phyloP scores from a whole-genome alignment of 2,888 invertebrate genomes.

The Tridacna crocea region DNA sequence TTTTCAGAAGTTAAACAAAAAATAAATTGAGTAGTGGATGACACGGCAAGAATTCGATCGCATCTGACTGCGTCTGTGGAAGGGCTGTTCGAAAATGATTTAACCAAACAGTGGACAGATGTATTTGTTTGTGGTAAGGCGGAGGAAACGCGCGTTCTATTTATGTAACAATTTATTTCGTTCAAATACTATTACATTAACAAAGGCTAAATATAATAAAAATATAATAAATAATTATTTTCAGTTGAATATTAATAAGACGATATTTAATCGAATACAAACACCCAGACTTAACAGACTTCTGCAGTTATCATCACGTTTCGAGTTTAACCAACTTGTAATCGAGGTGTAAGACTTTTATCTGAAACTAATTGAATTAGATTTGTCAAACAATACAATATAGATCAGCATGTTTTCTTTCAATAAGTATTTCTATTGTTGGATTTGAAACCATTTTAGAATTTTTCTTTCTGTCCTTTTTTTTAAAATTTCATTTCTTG shows the following conservation, averaged over 20 bases:
- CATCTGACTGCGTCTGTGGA: background rate
- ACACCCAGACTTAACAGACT: background rate
- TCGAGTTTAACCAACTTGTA: background rate
- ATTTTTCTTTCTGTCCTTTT: too few species aligned
- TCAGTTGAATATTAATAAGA: background rate
- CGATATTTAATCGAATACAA: background rate
- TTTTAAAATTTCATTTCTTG: too few species aligned
- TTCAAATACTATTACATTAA: background rate
- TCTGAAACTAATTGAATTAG: too few species aligned
- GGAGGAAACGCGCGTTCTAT: background rate
- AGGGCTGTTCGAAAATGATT: background rate
- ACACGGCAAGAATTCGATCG: background rate
- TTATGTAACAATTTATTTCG: constrained; percentile 5
- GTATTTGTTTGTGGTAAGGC: constrained; percentile 3
- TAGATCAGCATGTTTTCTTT: too few species aligned
- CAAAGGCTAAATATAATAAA: too few species aligned
- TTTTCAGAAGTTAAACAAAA: background rate
- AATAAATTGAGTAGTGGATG: background rate
- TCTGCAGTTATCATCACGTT: background rate
- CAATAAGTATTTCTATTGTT: too few species aligned
- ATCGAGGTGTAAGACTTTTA: too few species aligned
- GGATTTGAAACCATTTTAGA: too few species aligned
- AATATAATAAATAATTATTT: background rate
- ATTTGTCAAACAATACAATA: too few species aligned
- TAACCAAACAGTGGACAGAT: background rate